Conservation (phyloP, 2,797 vertebrate species). For the Botia almorhae region DNA sequence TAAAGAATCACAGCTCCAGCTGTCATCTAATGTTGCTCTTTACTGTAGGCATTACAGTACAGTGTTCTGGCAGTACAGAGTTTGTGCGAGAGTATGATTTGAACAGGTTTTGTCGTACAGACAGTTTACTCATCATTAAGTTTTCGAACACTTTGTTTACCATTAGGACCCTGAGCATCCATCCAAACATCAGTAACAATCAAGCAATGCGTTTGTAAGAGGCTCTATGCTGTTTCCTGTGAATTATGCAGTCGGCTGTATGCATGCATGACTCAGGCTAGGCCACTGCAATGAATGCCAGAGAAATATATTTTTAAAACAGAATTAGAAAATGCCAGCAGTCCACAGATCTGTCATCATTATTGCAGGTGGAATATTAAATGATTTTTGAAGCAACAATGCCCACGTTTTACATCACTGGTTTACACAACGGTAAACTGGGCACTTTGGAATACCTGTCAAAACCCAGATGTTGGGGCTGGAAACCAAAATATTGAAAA, state of each 20-base stretch:
- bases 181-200: constrained; percentile 16
- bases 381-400: background rate
- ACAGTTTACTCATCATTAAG: background rate
- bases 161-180: background rate
- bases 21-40: background rate
- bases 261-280: constrained; percentile 38
- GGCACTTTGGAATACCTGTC: background rate
- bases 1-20: background rate
- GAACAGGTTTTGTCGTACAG: background rate
- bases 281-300: constrained; percentile 10
- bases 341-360: constrained; percentile 13
- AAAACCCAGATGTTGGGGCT: background rate
- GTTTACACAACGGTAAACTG: background rate
- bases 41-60: no score
- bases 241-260: constrained; percentile 34
- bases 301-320: constrained; percentile 30
- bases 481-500: background rate
- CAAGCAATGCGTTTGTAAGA: constrained; percentile 5
- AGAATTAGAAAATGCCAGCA: constrained; percentile 9
- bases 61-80: no score
- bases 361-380: background rate
- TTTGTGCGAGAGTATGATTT: no score
- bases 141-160: background rate
- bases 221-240: constrained; percentile 3
- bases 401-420: background rate